Evolutionary conservation across 2,888 invertebrate genomes (phyloP), one percentile per base, ranked within the genome.

Genomic region (Panorpa germanica): DNA sequence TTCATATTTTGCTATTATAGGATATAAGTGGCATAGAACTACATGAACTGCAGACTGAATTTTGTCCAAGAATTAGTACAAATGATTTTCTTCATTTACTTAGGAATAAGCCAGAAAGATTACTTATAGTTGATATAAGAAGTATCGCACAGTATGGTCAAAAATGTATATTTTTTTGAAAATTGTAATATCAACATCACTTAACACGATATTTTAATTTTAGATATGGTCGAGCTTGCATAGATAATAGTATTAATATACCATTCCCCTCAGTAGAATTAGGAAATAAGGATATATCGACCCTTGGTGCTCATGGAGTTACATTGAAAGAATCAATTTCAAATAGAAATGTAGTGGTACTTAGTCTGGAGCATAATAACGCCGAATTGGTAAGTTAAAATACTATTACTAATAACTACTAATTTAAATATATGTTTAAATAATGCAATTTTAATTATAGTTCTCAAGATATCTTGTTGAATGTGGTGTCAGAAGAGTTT

Each of bases 381-480:
- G 70, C 77, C 31, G 72, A 72, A 40, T 49, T 73, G 61, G 80
- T 78, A 47, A 57, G 57, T 43, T 29, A 11, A 7, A 17, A 21
- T 12, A 23, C 14, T 15, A 17, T 22, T 8, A 11, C 29, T 26
- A 25, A n/a, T 30, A 17, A 24, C 56, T 20, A 43, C 49, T 11
- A 49, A 55, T 43, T 57, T 57, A 41, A 46, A 47, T 34, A 18
- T 28, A 23, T 25, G 19, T 23, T 25, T 27, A 25, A 29, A 33
- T 29, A 26, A 21, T 32, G 26, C 25, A 20, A 15, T 31, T 40
- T 34, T 35, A 36, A 39, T 57, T 57, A 29, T 58, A 90, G 83
- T 86, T 91, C 64, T 82, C 88, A 27, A 77, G 77, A 42, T 76
- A 76, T 47, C 58, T 93, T 35, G 67, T 93, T 26, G 69, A 72